Base-by-base conservation (phyloP, 2,113 vertebrate genomes). In the Nycticorax nycticorax region DNA sequence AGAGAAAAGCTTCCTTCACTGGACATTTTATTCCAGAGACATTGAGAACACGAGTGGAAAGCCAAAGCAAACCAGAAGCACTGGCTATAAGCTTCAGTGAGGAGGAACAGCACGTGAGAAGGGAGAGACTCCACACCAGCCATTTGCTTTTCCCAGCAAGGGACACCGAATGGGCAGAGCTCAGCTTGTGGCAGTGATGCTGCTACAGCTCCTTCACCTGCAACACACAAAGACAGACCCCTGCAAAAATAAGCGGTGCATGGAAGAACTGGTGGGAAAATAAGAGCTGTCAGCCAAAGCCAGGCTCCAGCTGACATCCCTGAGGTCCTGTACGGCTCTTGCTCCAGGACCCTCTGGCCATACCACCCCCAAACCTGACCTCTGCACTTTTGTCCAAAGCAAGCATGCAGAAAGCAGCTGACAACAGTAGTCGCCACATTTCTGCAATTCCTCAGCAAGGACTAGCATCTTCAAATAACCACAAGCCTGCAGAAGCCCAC, bases 381-480 rank as follows among this genome's bases (percentile, higher is more conserved):
- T 81, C 56, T 63, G 88, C 90, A n/a, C 90, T 74, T 74, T 13
- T 3, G 3, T 20, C 64, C 8, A 0, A 10, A 35, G 67, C 0
- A 1, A 50, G 57, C 27, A 37, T 0, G 0, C 62, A 75, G 69
- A 20, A 37, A 96, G 85, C 96, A 91, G 95, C 95, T 87, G 93
- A 21, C 75, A 86, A 28, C 30, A 87, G 76, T 1, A 43, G 60
- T 9, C 48, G 26, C 48, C 68, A 57, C 92, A 81, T 95, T 91
- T 77, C 94, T 95, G 83, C 3, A 2, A 93, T 91, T 81, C 95
- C 86, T 91, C 76, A 80, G 68, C 72, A 89, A 84, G 83, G 69
- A 81, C 59, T 8, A 39, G 33, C 37, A 43, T 7, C 85, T 88
- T 59, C 92, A 84, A 77, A 77, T 5, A 83, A 62, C 78, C 83